A percentile compares a stretch with the other conserved stretches of the same genome.
These are phyloP conservation scores for Lithobates sylvaticus DNA, from an alignment of 2,797 vertebrate species.

Conservation along the genomic window DNA sequence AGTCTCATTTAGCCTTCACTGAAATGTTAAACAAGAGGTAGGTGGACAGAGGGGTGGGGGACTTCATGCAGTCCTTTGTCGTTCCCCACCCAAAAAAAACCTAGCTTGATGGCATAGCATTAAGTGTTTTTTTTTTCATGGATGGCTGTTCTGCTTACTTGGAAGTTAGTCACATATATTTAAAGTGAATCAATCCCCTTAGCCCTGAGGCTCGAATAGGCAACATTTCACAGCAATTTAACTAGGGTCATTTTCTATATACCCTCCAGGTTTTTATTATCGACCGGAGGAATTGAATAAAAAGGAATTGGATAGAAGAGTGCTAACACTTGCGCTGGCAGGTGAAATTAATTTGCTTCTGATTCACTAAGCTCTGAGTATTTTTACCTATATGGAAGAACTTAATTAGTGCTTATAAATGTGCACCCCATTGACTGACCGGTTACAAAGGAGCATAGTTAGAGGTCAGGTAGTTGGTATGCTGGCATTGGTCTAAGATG, in stretches of 20 bases:
- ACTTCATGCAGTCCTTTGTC: slow-evolving; percentile 58
- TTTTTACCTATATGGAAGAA: slow-evolving; percentile 26
- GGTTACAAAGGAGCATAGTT: slow-evolving; percentile 11
- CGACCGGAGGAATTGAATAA: slow-evolving; percentile 31
- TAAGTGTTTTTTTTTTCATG: slow-evolving; percentile 45
- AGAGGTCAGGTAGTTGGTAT: slow-evolving; percentile 11
- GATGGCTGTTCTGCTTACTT: not conserved
- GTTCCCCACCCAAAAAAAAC: slow-evolving; percentile 41
- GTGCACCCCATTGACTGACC: not conserved
- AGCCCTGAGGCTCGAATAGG: slow-evolving; percentile 22
- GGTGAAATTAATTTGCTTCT: slow-evolving; percentile 36
- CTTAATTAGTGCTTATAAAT: slow-evolving; percentile 11
- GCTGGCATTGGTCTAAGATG: not conserved
- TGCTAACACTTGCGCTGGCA: slow-evolving; percentile 11
- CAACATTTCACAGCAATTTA: slow-evolving; percentile 45
- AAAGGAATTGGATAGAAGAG: too few species aligned
- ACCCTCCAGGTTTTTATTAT: slow-evolving; percentile 26
- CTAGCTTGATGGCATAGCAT: slow-evolving; percentile 52
- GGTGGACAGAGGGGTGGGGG: slow-evolving; percentile 64
- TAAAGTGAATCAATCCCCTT: slow-evolving; percentile 1
- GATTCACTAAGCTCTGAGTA: slow-evolving; percentile 5
- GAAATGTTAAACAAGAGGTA: slow-evolving; percentile 64
- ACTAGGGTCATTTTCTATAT: slow-evolving; percentile 37
- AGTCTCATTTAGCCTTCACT: slow-evolving; percentile 65
- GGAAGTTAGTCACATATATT: not conserved